Base-by-base conservation (phyloP, 2,888 invertebrate genomes). In the Epistrophe eligans region DNA sequence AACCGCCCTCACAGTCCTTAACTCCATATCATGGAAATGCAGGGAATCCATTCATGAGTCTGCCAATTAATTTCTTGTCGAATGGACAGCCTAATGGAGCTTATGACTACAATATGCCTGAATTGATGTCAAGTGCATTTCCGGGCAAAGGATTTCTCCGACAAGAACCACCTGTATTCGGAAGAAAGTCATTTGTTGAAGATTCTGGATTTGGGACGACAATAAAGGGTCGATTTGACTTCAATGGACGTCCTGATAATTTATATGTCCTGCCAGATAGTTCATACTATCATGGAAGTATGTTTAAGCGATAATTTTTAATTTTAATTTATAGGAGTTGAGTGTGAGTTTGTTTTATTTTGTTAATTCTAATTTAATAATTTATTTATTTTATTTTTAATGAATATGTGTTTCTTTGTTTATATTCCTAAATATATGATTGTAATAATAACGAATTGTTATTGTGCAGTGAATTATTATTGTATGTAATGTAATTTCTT, bases 11-110 rank as follows among this genome's bases (percentile, higher is more conserved):
- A 0, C 89, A 90, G 55, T 88, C 90, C 6, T 84, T 89, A 4
- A 88, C 90, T n/a, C 89, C 91, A 58, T 93, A 94, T 1, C 89
- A 91, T 88, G 88, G 90, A 15, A 91, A 91, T 64, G 93, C 95
- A 83, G 93, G 94, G 24, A 95, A 95, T 85, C 95, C 96, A 0
- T 95, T 97, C 91, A 95, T 97, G 90, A 96, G 97, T 91, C 92
- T 97, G 19, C 97, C 97, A 0, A 93, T 97, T 15, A 96, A 96
- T 90, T 97, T 97, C 90, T 94, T 97, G 8, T 95, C 97, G 38
- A 97, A 97, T 90, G 97, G 97, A 32, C 85, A 85, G 9, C 83
- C 87, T 7, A 87, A 83, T 55, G 87, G 87, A 43, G 83, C 72
- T 2, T 87, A 79, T 58, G 87, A 87, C 0, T 83, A 79, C 43